Evolutionary conservation across 2,888 invertebrate genomes (phyloP).

Genomic region (Bimastos eiseni): DNA sequence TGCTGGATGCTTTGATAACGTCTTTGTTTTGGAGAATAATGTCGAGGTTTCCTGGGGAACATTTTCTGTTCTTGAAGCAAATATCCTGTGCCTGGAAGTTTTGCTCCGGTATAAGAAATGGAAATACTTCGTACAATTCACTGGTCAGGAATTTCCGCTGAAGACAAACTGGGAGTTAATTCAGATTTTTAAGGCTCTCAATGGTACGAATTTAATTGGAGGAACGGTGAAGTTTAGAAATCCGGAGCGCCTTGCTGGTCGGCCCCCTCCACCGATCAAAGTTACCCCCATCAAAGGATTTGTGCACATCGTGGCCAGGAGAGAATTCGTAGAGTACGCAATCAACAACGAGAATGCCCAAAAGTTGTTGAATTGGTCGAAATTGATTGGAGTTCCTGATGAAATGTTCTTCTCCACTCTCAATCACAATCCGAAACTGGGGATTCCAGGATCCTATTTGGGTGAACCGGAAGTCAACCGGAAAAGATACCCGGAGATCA

Average conservation of each 20-base stretch:
- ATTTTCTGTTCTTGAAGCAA: conserved; percentile 35
- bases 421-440: conserved; percentile 50
- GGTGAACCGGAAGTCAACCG: not conserved
- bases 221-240: conserved; percentile 25
- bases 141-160: conserved; percentile 56
- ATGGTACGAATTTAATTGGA: conserved; percentile 51
- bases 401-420: conserved; percentile 54
- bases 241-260: conserved; percentile 19
- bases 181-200: conserved; percentile 50
- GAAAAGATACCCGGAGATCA: not conserved
- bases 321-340: conserved; percentile 51
- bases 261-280: conserved; percentile 26
- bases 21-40: conserved; percentile 28
- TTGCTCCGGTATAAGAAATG: conserved; percentile 27
- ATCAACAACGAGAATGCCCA: conserved; percentile 47
- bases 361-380: conserved; percentile 51
- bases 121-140: conserved; percentile 54
- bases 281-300: conserved; percentile 48
- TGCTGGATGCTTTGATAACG: conserved; percentile 33
- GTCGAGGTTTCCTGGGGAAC: conserved; percentile 38
- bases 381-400: conserved; percentile 50
- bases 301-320: conserved; percentile 49
- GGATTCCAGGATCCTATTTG: conserved; percentile 49
- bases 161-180: conserved; percentile 57
- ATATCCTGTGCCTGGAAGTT: conserved; percentile 36